Percentiles rank a stretch among this genome's conserved stretches.
Conservation (phyloP, 2,888 invertebrate species). For the Lamellibrachia columna region DNA sequence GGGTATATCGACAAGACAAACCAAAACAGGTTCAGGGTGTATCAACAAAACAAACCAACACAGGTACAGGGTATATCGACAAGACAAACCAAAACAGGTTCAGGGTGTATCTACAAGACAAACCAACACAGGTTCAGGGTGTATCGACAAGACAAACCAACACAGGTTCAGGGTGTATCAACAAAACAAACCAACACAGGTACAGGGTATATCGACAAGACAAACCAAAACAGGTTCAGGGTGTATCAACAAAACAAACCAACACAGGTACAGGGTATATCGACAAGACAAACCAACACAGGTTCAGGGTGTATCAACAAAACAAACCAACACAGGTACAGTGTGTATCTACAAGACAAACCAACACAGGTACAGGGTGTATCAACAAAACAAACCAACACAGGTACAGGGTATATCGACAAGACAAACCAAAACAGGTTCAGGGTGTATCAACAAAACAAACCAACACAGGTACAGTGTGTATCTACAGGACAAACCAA, state of each 20-base stretch:
- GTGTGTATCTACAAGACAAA: background rate
- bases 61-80: background rate
- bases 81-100: background rate
- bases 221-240: conserved; percentile 72
- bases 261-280: background rate
- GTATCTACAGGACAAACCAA: background rate
- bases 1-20: background rate
- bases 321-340: background rate
- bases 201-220: background rate
- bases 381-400: background rate
- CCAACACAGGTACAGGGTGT: background rate
- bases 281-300: background rate
- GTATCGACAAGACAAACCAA: background rate
- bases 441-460: background rate
- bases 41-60: background rate
- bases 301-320: conserved; percentile 58
- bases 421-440: background rate
- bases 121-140: background rate
- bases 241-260: conserved; percentile 70
- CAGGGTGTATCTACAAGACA: background rate
- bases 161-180: background rate
- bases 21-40: background rate
- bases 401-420: background rate
- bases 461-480: background rate
- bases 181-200: background rate